Percentiles rank a stretch among this genome's conserved stretches.
Evolutionary conservation across 2,113 vertebrate genomes (phyloP).

Genomic region (Chlorodrepanis virens): DNA sequence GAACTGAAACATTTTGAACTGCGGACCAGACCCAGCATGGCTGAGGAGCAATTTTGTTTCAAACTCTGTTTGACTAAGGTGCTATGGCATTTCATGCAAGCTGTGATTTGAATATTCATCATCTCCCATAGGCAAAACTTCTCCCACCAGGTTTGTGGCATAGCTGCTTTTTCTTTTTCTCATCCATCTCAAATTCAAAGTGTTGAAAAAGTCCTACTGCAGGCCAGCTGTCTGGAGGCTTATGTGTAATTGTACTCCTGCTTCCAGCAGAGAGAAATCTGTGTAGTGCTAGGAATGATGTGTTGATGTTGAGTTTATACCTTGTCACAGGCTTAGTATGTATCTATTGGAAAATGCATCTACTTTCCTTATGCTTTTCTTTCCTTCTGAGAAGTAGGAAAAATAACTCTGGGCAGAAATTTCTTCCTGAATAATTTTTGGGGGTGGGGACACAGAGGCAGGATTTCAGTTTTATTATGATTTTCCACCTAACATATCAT

Average conservation of each 20-base stretch:
- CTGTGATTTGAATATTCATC: constrained; percentile 60
- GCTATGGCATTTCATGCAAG: constrained; percentile 10
- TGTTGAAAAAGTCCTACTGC: constrained; percentile 62
- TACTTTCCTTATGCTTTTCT: constrained; percentile 4
- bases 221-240: constrained; percentile 61
- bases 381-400: constrained; percentile 26
- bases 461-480: background rate
- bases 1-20: background rate
- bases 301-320: constrained; percentile 62
- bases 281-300: constrained; percentile 44
- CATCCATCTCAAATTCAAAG: constrained; percentile 56
- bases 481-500: background rate
- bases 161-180: constrained; percentile 32
- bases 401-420: background rate
- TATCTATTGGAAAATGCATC: constrained; percentile 45
- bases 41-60: background rate
- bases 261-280: constrained; percentile 65
- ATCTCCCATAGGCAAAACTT: constrained; percentile 42
- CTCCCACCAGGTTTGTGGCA: constrained; percentile 44
- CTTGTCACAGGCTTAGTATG: constrained; percentile 47
- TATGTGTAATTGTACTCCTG: constrained; percentile 61
- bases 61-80: constrained; percentile 26
- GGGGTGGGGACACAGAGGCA: background rate
- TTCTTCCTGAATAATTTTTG: background rate
- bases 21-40: background rate